Percentiles rank a stretch among this genome's conserved stretches.
phyloP scores from a whole-genome alignment of 2,797 vertebrate genomes.

The Pipistrellus kuhlii region DNA sequence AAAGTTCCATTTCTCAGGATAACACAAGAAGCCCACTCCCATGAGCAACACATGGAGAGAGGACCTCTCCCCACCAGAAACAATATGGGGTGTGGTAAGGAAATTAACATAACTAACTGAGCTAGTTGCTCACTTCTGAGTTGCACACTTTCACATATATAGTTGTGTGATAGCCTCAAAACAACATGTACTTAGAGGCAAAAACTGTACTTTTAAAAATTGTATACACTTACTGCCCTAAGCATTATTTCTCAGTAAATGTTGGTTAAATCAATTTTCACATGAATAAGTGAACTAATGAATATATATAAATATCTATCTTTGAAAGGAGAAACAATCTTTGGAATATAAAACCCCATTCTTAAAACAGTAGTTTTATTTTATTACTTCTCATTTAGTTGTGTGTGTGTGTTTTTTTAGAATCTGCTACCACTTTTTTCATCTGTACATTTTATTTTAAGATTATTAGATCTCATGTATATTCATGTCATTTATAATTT shows the following conservation, averaged over 20 bases:
- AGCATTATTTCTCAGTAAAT: background rate
- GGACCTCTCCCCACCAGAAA: background rate
- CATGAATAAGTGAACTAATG: background rate
- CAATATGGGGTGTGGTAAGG: background rate
- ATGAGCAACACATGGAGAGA: background rate
- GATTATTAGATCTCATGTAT: slow-evolving; percentile 35
- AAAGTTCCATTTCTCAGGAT: background rate
- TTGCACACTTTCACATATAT: background rate
- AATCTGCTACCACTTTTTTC: background rate
- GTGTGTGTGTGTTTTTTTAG: background rate
- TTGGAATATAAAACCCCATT: background rate
- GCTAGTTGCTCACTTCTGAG: background rate
- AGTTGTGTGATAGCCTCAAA: background rate
- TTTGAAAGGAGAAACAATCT: background rate
- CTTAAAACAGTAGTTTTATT: background rate
- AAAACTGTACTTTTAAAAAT: background rate
- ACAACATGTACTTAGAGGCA: background rate
- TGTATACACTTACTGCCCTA: background rate
- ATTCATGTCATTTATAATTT: slow-evolving; percentile 53
- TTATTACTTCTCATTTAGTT: background rate
- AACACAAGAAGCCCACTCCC: background rate
- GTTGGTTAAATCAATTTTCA: background rate
- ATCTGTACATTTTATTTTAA: slow-evolving; percentile 36
- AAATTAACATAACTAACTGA: background rate
- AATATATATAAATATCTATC: background rate